Evolutionary conservation across 1,140 invertebrate species (phyloP).

Genomic region (Polypedilum pembai): DNA sequence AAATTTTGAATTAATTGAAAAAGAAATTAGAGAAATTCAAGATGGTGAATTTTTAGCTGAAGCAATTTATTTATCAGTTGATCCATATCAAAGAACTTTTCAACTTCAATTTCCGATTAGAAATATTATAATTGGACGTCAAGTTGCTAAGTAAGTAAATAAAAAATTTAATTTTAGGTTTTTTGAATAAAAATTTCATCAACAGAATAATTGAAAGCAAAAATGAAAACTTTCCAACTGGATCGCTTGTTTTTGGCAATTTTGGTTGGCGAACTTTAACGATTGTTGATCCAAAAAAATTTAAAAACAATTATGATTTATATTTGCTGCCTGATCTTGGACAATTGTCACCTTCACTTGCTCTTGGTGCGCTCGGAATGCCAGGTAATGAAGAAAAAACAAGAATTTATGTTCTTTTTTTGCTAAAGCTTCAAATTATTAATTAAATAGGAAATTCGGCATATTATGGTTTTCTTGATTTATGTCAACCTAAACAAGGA

Average conservation of each 20-base stretch:
- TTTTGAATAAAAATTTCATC: not conserved
- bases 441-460: slow-evolving; percentile 64
- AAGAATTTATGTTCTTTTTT: too few species aligned
- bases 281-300: slow-evolving; percentile 36
- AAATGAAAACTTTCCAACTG: slow-evolving; percentile 49
- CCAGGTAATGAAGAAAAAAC: too few species aligned
- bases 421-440: too few species aligned
- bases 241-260: slow-evolving; percentile 47
- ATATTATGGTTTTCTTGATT: slow-evolving; percentile 62
- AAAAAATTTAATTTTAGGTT: not conserved
- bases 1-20: slow-evolving; percentile 56
- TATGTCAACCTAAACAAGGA: slow-evolving; percentile 59
- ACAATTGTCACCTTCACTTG: slow-evolving; percentile 38
- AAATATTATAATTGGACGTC: slow-evolving; percentile 43
- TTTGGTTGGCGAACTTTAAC: slow-evolving; percentile 52
- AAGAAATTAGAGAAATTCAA: slow-evolving; percentile 53
- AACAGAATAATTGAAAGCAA: slow-evolving; percentile 48
- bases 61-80: slow-evolving; percentile 47
- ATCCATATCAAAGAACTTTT: slow-evolving; percentile 46
- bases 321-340: slow-evolving; percentile 38
- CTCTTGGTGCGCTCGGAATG: slow-evolving; percentile 41
- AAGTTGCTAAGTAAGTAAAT: slow-evolving; percentile 39
- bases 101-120: slow-evolving; percentile 34
- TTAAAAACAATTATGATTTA: not conserved
- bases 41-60: slow-evolving; percentile 43